Evolutionary conservation across 2,797 vertebrate species (phyloP), one percentile per base, ranked within the genome.

Genomic region (Acropternis orthonyx): DNA sequence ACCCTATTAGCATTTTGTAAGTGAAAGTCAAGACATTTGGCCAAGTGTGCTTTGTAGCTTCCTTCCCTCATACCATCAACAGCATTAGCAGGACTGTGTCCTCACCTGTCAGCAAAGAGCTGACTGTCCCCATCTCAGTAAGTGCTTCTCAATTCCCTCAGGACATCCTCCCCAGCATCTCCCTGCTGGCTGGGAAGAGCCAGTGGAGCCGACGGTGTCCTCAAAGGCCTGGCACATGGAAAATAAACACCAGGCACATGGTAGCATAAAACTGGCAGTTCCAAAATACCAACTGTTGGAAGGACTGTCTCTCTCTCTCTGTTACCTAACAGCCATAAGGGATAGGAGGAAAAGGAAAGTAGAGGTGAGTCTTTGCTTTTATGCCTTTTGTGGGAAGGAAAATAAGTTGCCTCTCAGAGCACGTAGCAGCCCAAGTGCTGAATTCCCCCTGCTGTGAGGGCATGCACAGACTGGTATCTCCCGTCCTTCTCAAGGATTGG

Each of bases 1-100:
- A 91, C 37, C 66, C 44, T 69, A 66, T 94, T 92, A 93, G 80
- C 79, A 92, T 95, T 96, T 95, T 82, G 85, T 79, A 95, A 88
- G 81, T 52, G 14, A 56, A 89, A 93, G 85, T 85, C 73, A 77
- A 49, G 68, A 59, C 26, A 19, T 79, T 54, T 44, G 28, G 52
- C 48, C 32, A 6, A 76, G 62, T 36, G 62, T 23, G 12, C 37
- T 80, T 34, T 27, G 43, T 23, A 66, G 52, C 62, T 54, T 54
- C 67, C 49, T 62, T 46, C 32, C 21, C 67, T 4, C 10, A 28
- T 1, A 2, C 19, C 39, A 28, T 6, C 37, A 19, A 0, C 6
- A 13, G 30, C 16, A 51, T 6, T 1, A 23, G 30, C 56, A 44
- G 26, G 34, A 18, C 32, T 48, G 13, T 61, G 32, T 46, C 54